Base-by-base conservation (phyloP, 2,797 vertebrate genomes). In the Fundulus diaphanus region DNA sequence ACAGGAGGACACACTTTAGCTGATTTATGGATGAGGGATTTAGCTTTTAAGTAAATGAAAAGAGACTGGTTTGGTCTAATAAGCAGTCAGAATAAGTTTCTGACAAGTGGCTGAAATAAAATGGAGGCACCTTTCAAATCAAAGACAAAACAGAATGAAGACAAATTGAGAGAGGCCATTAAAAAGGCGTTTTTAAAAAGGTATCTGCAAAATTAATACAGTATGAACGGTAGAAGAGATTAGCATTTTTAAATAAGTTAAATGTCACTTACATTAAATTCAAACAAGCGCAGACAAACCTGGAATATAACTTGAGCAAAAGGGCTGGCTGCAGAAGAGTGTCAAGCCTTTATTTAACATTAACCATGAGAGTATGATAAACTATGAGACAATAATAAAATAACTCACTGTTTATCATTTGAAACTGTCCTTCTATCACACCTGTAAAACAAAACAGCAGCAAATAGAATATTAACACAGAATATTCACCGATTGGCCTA, bases 21-120 rank as follows among this genome's bases (percentile, higher is more conserved):
- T 87, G 87, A 88, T 89, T 90, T 89, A 85, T 52, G 80, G 88
- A 87, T 87, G 89, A 91, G 85, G 85, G 90, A 90, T 90, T 88
- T 89, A 74, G 76, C 91, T 90, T 91, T 91, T 81, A 86, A 88
- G 79, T 81, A 82, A 86, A 89, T 87, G 89, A 87, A 89, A 90
- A 83, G 71, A 85, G 74, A 81, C 75, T 83, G 80, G 87, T 91
- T 89, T 88, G 87, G 89, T 89, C 87, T 81, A 86, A 90, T 86
- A 89, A 89, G 83, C 84, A 81, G 75, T 71, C 35, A 0, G 56
- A 78, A 37, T 68, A 57, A 65, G 49, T 67, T 78, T 77, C 61
- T 88, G 88, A 91, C 89, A 85, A 85, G 84, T 52, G 76, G 76
- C 67, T 77, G 77, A 20, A 74, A 83, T 83, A 72, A 91, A 84